Base-by-base conservation (phyloP, 53 echinoderm and acorn worm genomes). In the Hippasteria phrygiana region DNA sequence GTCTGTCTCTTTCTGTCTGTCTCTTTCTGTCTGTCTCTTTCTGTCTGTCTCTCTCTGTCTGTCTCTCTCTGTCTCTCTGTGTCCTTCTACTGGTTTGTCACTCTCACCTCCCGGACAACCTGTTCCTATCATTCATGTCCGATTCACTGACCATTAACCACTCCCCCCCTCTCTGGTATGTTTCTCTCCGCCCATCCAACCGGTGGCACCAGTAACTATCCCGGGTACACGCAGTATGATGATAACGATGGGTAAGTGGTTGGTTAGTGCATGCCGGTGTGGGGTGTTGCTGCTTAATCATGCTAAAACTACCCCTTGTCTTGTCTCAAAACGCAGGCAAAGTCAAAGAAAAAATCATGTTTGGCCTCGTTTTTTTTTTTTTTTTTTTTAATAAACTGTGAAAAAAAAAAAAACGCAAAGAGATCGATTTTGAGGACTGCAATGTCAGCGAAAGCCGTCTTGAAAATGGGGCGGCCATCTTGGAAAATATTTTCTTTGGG, bases 221-320 rank as follows among this genome's bases (percentile, higher is more conserved):
- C 69, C 31, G 90, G 90, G 64, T 90, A 90, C 78, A 90, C 90
- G 18, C 90, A 90, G 74, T 82, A 90, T 62, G 82, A 80, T 89
- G 89, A 89, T 89, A 80, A 70, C 74, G 63, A 90, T 26, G 90
- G 90, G 90, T 90, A 82, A 90, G 90, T 89, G 88, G 64, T 24
- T n/a, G 24, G 32, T 51, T 72, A 88, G 37, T 63, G 76, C 76
- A 69, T 85, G 85, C 69, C 26, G 85, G 70, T 71, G 85, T 70
- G 12, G 48, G 34, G 18, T 71, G 33, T 71, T 7, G 46, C 46
- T 45, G n/a, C n/a, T n/a, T n/a, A n/a, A n/a, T n/a, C n/a, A n/a
- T n/a, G n/a, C n/a, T n/a, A n/a, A n/a, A n/a, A n/a, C n/a, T n/a
- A 45, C 5, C 46, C 46, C 46, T 45, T 7, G 46, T 11, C 46